Conservation (phyloP, 2,797 vertebrate species). For the Gymnothorax reevesii region DNA sequence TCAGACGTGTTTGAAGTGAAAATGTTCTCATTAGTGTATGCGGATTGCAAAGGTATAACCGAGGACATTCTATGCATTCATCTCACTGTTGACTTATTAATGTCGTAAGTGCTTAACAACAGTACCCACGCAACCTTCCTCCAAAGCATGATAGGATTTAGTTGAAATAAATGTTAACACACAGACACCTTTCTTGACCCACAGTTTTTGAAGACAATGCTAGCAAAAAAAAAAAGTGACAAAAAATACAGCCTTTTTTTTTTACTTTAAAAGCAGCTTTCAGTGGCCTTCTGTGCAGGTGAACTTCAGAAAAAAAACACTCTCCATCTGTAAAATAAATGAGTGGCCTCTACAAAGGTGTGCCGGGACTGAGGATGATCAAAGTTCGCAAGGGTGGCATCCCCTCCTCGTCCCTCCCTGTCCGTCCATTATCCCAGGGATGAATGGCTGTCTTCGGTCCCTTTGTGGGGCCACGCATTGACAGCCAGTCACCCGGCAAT, state of each 20-base stretch:
- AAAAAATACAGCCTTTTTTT: background rate
- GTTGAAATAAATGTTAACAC: background rate
- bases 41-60: background rate
- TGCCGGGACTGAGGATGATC: slow-evolving; percentile 72
- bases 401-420: slow-evolving; percentile 62
- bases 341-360: slow-evolving; percentile 72
- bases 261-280: background rate
- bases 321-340: slow-evolving; percentile 73
- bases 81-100: too few species aligned
- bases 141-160: background rate
- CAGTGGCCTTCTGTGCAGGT: slow-evolving; percentile 54
- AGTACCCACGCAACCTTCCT: background rate
- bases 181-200: background rate
- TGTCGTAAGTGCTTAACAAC: background rate
- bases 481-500: slow-evolving; percentile 80
- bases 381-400: slow-evolving; percentile 73
- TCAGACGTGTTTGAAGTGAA: background rate
- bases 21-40: background rate
- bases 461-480: slow-evolving; percentile 75
- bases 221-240: background rate
- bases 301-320: slow-evolving; percentile 57
- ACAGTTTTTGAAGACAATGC: background rate
- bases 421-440: slow-evolving; percentile 73
- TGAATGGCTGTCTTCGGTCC: slow-evolving; percentile 77
- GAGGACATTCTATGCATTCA: background rate